Evolutionary conservation across 2,113 vertebrate species (phyloP).

Genomic region (Euleptes europaea): DNA sequence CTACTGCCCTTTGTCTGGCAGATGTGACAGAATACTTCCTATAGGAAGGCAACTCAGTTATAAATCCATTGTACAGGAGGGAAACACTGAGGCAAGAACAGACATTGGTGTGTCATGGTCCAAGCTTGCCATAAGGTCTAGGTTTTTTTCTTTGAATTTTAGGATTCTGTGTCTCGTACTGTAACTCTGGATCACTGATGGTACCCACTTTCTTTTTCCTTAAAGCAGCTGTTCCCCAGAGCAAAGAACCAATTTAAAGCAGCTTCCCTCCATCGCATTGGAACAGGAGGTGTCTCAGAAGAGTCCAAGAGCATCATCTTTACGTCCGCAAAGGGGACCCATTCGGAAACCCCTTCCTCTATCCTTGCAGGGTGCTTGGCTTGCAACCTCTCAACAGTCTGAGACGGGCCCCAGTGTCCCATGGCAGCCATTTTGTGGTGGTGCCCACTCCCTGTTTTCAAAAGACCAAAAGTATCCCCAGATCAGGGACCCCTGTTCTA

Average conservation of each 20-base stretch:
- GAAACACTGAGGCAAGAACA: not conserved
- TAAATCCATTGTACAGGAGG: not conserved
- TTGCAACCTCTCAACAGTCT: too few relatives aligned
- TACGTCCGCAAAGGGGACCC: too few relatives aligned
- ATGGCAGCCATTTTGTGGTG: too few relatives aligned
- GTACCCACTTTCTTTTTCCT: not conserved
- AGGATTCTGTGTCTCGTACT: not conserved
- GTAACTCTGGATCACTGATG: not conserved
- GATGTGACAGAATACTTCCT: not conserved
- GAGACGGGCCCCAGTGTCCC: too few relatives aligned
- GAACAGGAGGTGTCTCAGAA: too few relatives aligned
- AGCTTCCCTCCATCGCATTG: too few relatives aligned
- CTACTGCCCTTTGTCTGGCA: not conserved
- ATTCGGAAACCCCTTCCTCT: too few relatives aligned
- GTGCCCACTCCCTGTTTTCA: too few relatives aligned
- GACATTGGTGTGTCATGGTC: not conserved
- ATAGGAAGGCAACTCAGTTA: not conserved
- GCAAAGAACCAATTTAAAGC: fast-evolving
- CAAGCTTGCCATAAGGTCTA: not conserved
- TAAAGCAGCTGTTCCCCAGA: not conserved
- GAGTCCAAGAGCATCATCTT: too few relatives aligned
- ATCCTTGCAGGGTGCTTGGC: too few relatives aligned
- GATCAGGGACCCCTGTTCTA: too few relatives aligned
- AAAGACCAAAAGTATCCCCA: too few relatives aligned
- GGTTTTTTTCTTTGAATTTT: not conserved